These are phyloP conservation scores for Galbula dea DNA, from an alignment of 2,113 vertebrate species.

Conservation along the genomic window DNA sequence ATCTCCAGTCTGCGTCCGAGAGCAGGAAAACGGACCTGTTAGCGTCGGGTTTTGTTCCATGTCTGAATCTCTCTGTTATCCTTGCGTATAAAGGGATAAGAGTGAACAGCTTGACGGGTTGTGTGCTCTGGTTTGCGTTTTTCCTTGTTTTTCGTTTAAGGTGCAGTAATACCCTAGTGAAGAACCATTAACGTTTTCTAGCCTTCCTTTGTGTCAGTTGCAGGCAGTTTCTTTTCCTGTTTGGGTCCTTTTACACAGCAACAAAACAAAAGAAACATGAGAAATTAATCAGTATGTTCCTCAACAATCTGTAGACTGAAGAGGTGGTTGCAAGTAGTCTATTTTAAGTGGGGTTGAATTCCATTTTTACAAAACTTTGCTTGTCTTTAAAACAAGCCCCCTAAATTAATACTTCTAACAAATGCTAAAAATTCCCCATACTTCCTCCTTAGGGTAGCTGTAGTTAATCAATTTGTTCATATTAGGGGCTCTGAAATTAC, in stretches of 20 bases:
- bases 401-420: not conserved
- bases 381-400: not conserved
- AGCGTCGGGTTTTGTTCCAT: not conserved
- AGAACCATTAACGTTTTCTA: slow-evolving; percentile 2
- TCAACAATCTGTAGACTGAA: not conserved
- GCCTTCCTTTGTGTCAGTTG: slow-evolving; percentile 27
- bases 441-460: not conserved
- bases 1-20: not conserved
- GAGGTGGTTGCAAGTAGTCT: not conserved
- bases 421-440: not conserved
- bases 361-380: not conserved
- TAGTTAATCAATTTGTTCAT: not conserved
- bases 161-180: not conserved
- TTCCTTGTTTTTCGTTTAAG: not conserved
- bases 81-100: not conserved
- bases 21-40: not conserved
- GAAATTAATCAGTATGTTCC: slow-evolving; percentile 21
- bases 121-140: not conserved
- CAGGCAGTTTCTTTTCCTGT: not conserved
- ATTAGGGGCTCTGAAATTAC: not conserved
- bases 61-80: not conserved
- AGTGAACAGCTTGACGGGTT: not conserved
- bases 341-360: not conserved
- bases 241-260: not conserved
- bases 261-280: slow-evolving; percentile 51